A percentile compares a stretch with the other conserved stretches of the same genome.
phyloP scores from a whole-genome alignment of 2,113 vertebrate species.

The Malurus alboscapulatus region DNA sequence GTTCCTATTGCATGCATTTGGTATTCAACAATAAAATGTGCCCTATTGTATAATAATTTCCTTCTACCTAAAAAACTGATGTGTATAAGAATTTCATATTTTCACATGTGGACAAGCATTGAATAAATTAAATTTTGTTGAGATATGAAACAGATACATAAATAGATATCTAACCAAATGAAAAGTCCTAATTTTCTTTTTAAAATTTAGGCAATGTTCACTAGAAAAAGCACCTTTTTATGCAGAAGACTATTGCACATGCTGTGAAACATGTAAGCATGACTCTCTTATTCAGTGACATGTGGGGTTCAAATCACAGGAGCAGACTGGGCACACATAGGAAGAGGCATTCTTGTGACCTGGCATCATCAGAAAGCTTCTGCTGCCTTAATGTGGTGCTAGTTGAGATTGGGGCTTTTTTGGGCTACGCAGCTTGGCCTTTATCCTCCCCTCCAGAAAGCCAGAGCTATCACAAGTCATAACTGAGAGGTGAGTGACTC shows the following conservation, averaged over 20 bases:
- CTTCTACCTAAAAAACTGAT: not conserved
- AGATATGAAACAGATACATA: not conserved
- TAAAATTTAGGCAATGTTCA: not conserved
- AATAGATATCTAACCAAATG: not conserved
- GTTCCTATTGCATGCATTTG: not conserved
- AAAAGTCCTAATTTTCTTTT: not conserved
- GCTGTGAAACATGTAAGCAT: not conserved
- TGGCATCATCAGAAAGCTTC: not conserved
- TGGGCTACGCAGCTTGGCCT: not conserved
- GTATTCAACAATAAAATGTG: not conserved
- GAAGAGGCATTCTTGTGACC: not conserved
- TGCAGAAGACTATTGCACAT: not conserved
- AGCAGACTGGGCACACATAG: not conserved
- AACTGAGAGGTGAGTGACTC: not conserved
- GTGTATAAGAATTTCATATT: not conserved
- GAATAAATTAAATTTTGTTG: not conserved
- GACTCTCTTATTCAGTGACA: not conserved
- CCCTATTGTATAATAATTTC: not conserved
- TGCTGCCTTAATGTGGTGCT: not conserved
- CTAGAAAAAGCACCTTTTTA: not conserved
- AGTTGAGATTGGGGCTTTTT: not conserved
- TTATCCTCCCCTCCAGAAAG: not conserved
- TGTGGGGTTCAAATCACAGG: not conserved
- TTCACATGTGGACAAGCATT: not conserved
- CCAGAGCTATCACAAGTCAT: not conserved